A percentile compares a stretch with the other conserved stretches of the same genome.
Evolutionary conservation across 2,888 invertebrate genomes (phyloP).

Genomic region (Caenorhabditis japonica): DNA sequence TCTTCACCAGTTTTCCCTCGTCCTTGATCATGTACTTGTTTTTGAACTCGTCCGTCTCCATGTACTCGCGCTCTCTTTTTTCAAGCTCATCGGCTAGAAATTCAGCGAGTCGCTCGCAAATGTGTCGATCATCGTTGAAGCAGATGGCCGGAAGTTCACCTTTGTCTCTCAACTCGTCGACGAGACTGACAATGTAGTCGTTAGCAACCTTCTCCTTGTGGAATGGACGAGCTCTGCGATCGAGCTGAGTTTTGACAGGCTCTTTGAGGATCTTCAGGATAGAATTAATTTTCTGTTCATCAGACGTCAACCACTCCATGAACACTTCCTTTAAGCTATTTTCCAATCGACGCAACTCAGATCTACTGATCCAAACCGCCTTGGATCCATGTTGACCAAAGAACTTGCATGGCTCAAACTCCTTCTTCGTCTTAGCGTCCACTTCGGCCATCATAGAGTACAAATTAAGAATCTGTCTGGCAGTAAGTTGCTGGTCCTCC

Average conservation of each 20-base stretch:
- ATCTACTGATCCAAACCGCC: constrained; percentile 71
- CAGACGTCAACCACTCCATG: constrained; percentile 72
- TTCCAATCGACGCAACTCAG: constrained; percentile 67
- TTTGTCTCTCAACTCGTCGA: constrained; percentile 70
- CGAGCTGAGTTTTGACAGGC: constrained; percentile 62
- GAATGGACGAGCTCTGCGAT: constrained; percentile 62
- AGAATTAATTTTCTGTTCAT: constrained; percentile 66
- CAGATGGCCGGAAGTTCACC: constrained; percentile 74
- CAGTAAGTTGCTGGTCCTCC: constrained; percentile 75
- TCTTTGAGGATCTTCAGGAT: constrained; percentile 52
- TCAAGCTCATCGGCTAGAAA: constrained; percentile 64
- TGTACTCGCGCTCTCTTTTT: constrained; percentile 65
- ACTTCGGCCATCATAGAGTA: constrained; percentile 71
- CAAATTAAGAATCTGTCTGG: constrained; percentile 72
- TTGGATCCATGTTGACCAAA: constrained; percentile 64
- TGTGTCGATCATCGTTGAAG: constrained; percentile 75
- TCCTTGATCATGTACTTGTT: constrained; percentile 72
- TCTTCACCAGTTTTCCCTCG: constrained; percentile 72
- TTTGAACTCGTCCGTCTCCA: constrained; percentile 72
- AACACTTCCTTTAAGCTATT: constrained; percentile 71
- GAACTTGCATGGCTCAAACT: constrained; percentile 72
- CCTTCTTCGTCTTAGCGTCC: constrained; percentile 65
- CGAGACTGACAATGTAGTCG: constrained; percentile 69
- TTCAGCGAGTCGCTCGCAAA: constrained; percentile 71
- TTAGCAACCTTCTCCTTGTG: constrained; percentile 67